phyloP scores from a whole-genome alignment of 2,888 invertebrate genomes.

The Leptinotarsa tumamoca region DNA sequence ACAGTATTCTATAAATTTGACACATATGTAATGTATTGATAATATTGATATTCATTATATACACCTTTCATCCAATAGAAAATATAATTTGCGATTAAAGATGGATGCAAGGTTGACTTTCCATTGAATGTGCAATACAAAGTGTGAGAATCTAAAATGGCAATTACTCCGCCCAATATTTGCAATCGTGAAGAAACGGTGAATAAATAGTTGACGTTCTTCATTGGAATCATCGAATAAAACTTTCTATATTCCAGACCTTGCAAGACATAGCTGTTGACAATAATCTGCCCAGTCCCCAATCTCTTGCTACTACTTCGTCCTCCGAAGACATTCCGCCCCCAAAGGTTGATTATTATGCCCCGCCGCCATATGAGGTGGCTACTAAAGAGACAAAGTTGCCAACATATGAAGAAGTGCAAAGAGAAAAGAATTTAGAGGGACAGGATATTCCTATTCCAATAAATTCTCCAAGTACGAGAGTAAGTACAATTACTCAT shows the following conservation, averaged over 20 bases:
- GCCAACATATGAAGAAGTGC: conserved; percentile 93
- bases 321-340: conserved; percentile 78
- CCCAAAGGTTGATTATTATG: conserved; percentile 85
- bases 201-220: conserved; percentile 9
- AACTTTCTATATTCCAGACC: conserved; percentile 31
- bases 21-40: not conserved
- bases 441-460: conserved; percentile 68
- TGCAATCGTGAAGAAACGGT: conserved; percentile 34
- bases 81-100: conserved; percentile 19
- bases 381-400: conserved; percentile 81
- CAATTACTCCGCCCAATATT: conserved; percentile 50
- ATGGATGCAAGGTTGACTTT: conserved; percentile 43
- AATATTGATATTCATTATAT: conserved; percentile 13
- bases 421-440: conserved; percentile 85
- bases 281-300: conserved; percentile 39
- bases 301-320: conserved; percentile 53
- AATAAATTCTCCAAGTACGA: conserved; percentile 46
- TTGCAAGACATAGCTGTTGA: conserved; percentile 46
- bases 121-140: not conserved
- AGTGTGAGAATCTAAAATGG: conserved; percentile 45
- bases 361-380: conserved; percentile 90
- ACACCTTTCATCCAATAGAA: not conserved
- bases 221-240: conserved; percentile 22
- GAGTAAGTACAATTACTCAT: conserved; percentile 40
- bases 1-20: not conserved